Evolutionary conservation across 2,797 vertebrate genomes (phyloP).

Genomic region (Esox masquinongy): DNA sequence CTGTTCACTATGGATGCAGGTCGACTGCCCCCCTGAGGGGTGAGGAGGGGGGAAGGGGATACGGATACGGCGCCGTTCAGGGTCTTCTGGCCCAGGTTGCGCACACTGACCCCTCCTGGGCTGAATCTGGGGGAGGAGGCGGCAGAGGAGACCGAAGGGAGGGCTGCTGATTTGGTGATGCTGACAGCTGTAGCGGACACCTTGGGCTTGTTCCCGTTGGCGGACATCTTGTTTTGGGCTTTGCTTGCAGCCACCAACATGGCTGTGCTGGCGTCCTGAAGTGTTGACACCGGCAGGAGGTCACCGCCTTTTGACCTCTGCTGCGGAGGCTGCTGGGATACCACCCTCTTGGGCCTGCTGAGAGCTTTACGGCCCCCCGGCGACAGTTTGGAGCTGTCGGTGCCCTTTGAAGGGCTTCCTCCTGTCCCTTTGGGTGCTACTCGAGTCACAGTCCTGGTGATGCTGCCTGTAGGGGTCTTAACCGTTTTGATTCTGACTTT

Average conservation of each 20-base stretch:
- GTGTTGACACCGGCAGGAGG: conserved; percentile 71
- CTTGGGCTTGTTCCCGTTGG: conserved; percentile 63
- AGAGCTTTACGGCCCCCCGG: conserved; percentile 46
- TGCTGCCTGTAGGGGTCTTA: conserved; percentile 82
- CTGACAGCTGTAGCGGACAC: conserved; percentile 82
- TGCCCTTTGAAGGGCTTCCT: conserved; percentile 45
- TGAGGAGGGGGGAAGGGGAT: conserved; percentile 51
- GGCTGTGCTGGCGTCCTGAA: conserved; percentile 83
- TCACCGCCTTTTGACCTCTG: conserved; percentile 62
- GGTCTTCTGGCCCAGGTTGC: conserved; percentile 75
- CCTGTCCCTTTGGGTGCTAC: conserved; percentile 64
- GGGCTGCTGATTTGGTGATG: conserved; percentile 76
- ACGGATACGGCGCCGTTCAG: conserved; percentile 75
- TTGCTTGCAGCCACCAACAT: conserved; percentile 81
- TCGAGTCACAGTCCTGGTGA: conserved; percentile 83
- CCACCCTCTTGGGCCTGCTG: conserved; percentile 59
- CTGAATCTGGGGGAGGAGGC: conserved; percentile 50
- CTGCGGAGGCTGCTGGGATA: conserved; percentile 43
- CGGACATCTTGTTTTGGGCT: conserved; percentile 76
- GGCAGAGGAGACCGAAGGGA: conserved; percentile 72
- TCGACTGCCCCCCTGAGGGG: conserved; percentile 70
- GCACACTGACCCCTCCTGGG: conserved; percentile 47
- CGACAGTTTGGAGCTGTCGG: conserved; percentile 55
- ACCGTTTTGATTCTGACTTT: conserved; percentile 93
- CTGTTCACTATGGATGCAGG: conserved; percentile 80